A percentile compares a stretch with the other conserved stretches of the same genome.
Conservation (phyloP, 2,888 invertebrate species). For the Lasius platythorax region DNA sequence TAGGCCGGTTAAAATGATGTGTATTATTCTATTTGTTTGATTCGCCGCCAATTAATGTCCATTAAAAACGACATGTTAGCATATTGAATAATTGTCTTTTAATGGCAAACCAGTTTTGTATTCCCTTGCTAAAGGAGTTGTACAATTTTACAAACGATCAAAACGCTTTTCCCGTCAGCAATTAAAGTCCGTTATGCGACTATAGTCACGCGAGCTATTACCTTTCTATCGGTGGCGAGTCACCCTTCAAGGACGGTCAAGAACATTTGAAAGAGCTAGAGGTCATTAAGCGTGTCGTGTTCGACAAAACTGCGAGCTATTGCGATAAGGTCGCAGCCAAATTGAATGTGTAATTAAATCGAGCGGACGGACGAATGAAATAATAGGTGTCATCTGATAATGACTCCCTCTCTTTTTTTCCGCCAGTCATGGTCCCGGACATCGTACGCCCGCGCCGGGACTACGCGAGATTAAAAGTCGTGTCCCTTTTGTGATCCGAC, state of each 20-base stretch:
- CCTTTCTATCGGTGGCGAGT: background rate
- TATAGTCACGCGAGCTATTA: slow-evolving; percentile 58
- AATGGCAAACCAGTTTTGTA: slow-evolving; percentile 17
- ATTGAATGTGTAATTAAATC: slow-evolving; percentile 82
- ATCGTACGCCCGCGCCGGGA: slow-evolving; percentile 65
- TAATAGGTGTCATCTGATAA: slow-evolving; percentile 81
- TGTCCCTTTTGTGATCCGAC: slow-evolving; percentile 77
- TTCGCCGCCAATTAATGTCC: slow-evolving; percentile 59
- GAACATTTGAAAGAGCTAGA: slow-evolving; percentile 62
- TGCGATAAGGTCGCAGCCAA: slow-evolving; percentile 72
- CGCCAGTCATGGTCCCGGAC: slow-evolving; percentile 77
- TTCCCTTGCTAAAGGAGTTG: slow-evolving; percentile 4
- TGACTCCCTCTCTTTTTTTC: slow-evolving; percentile 75
- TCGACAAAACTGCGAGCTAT: slow-evolving; percentile 64
- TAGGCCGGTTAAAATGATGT: slow-evolving; percentile 12
- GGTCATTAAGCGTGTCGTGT: slow-evolving; percentile 66
- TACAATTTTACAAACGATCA: background rate
- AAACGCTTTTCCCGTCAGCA: slow-evolving; percentile 23
- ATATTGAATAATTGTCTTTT: slow-evolving; percentile 43
- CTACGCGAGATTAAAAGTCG: slow-evolving; percentile 73
- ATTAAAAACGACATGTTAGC: slow-evolving; percentile 29
- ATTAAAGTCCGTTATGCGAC: slow-evolving; percentile 36
- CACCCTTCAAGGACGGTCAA: slow-evolving; percentile 39
- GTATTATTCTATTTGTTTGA: slow-evolving; percentile 36
- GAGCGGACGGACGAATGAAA: slow-evolving; percentile 77